A percentile compares a stretch with the other conserved stretches of the same genome.
Conservation (phyloP, 1,140 invertebrate genomes). For the Diorhabda carinulata region DNA sequence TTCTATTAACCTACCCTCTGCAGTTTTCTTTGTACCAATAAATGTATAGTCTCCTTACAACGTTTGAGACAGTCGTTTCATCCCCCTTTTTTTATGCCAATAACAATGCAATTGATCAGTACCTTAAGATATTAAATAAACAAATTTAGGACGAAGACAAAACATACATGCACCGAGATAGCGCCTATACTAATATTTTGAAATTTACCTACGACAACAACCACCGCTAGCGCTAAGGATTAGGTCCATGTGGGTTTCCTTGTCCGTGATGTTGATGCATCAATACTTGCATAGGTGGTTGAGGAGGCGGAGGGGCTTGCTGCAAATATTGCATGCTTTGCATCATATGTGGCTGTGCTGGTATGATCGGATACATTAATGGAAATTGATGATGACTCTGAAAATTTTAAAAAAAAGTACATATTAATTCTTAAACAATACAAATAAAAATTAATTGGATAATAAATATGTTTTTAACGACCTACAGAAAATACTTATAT, state of each 20-base stretch:
- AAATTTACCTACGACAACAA: constrained; percentile 14
- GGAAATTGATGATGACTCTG: constrained; percentile 52
- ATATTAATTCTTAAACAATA: too few species aligned
- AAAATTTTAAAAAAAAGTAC: background rate
- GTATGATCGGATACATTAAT: constrained; percentile 58
- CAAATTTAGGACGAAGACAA: background rate
- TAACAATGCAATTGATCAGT: background rate
- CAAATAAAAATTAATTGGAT: too few species aligned
- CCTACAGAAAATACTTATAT: too few species aligned
- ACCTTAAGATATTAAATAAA: background rate
- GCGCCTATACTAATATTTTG: constrained; percentile 4
- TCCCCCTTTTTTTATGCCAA: background rate
- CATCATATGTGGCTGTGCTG: constrained; percentile 54
- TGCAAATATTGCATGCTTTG: constrained; percentile 53
- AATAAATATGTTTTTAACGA: too few species aligned
- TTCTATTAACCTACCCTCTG: background rate
- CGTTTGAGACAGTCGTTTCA: background rate
- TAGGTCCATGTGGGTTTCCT: constrained; percentile 29
- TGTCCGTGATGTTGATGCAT: constrained; percentile 31
- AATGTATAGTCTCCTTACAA: background rate
- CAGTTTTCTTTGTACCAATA: background rate
- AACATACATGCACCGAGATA: background rate
- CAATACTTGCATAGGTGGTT: constrained; percentile 42
- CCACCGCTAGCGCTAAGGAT: constrained; percentile 29
- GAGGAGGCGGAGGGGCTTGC: constrained; percentile 53